Percentiles rank a stretch among this genome's conserved stretches.
phyloP scores from a whole-genome alignment of 2,113 vertebrate genomes.

The Machaerirhynchus nigripectus region DNA sequence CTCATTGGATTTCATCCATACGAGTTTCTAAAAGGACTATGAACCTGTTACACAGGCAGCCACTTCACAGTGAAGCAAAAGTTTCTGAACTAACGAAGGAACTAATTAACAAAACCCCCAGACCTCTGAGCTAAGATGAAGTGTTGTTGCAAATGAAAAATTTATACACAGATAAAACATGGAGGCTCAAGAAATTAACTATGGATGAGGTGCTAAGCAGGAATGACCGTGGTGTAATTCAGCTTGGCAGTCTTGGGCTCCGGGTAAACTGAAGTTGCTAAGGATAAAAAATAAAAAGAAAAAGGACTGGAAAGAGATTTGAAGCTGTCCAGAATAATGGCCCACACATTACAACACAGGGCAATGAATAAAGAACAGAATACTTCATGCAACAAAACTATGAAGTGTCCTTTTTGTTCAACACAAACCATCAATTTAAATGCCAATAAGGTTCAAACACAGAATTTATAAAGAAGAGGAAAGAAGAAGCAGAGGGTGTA shows the following conservation, averaged over 20 bases:
- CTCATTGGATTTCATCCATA: neutral
- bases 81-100: neutral
- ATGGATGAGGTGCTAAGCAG: slow-evolving; percentile 34
- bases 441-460: neutral
- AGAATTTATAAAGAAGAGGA: neutral
- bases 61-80: neutral
- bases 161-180: neutral
- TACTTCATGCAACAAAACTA: neutral
- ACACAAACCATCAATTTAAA: neutral
- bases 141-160: slow-evolving; percentile 41
- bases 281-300: neutral
- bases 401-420: neutral
- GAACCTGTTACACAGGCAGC: neutral
- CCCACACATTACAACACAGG: neutral
- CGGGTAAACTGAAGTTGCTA: neutral
- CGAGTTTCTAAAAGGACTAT: neutral
- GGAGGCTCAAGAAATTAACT: slow-evolving; percentile 34
- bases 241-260: neutral
- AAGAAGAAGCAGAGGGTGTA: neutral
- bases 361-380: neutral
- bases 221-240: neutral
- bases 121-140: neutral
- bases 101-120: neutral
- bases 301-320: slow-evolving; percentile 2
- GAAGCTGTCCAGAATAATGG: neutral